Percentiles rank a stretch among this genome's conserved stretches.
Conservation (phyloP, 2,113 vertebrate genomes). For the Nyctibius bracteatus region DNA sequence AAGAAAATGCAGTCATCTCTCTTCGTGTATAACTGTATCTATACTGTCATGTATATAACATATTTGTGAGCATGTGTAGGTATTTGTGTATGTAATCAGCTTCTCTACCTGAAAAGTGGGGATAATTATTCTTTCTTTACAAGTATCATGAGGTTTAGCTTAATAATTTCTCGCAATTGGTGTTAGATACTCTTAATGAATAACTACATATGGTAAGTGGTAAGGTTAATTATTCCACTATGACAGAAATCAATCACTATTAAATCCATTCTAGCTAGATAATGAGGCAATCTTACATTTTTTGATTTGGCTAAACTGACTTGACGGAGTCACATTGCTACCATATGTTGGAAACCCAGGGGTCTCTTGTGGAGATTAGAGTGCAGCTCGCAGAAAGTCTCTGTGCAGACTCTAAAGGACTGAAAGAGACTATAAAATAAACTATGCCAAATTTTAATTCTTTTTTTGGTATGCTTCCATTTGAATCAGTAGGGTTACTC, state of each 20-base stretch:
- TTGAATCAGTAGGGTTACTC: neutral
- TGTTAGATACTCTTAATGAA: slow-evolving; percentile 33
- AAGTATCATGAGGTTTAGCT: slow-evolving; percentile 26
- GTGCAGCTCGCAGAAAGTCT: neutral
- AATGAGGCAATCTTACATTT: slow-evolving; percentile 22
- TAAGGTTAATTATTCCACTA: slow-evolving; percentile 42
- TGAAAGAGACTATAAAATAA: neutral
- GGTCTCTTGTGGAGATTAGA: neutral
- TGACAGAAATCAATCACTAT: slow-evolving; percentile 47
- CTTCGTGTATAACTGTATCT: neutral
- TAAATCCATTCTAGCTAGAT: slow-evolving; percentile 11
- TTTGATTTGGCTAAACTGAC: slow-evolving; percentile 11
- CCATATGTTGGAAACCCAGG: neutral
- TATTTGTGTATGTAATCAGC: neutral
- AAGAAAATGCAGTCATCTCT: neutral
- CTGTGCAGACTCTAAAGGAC: neutral
- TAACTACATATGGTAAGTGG: slow-evolving; percentile 26
- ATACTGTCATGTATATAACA: neutral
- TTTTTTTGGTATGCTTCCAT: neutral
- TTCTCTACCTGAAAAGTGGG: neutral
- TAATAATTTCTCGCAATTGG: slow-evolving; percentile 29
- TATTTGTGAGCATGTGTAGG: neutral
- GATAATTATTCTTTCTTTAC: slow-evolving; percentile 17
- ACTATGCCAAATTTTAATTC: neutral
- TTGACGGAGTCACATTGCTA: neutral